Evolutionary conservation across 35 echinoderm and acorn worm genomes (phyloP).

Genomic region (Heliocidaris erythrogramma): DNA sequence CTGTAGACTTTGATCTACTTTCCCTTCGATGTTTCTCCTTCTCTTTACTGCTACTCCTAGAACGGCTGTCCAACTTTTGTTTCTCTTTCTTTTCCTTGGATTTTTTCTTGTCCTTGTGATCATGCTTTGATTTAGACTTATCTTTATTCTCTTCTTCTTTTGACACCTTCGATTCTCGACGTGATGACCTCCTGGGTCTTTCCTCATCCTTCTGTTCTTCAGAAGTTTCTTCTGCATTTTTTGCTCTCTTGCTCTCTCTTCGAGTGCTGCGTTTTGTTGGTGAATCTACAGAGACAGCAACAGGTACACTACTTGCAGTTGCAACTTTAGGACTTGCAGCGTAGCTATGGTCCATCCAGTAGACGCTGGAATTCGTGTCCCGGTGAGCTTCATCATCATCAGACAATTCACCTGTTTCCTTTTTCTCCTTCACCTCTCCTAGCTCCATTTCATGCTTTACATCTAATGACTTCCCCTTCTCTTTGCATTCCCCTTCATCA

Average conservation of each 20-base stretch:
- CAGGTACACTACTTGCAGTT: not conserved
- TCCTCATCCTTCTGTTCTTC: not conserved
- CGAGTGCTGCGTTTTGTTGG: not conserved
- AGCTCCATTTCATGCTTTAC: not conserved
- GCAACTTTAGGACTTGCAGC: not conserved
- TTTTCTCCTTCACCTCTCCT: not conserved
- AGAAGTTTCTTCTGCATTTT: not conserved
- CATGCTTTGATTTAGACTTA: not conserved
- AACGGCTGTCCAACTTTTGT: not conserved
- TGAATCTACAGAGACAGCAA: not conserved
- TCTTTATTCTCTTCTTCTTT: not conserved
- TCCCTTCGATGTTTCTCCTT: not conserved
- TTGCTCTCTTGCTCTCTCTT: not conserved
- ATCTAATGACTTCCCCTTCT: not conserved
- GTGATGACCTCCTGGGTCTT: not conserved
- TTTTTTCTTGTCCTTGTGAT: conserved; percentile 8
- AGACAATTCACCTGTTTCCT: conserved; percentile 2
- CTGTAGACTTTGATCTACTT: conserved; percentile 21
- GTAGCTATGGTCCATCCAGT: conserved; percentile 48
- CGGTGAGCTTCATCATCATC: not conserved
- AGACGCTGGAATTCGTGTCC: not conserved
- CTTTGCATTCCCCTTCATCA: not conserved
- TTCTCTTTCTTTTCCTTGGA: not conserved
- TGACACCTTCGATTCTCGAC: not conserved
- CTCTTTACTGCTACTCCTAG: not conserved